Evolutionary conservation across 1,140 invertebrate species (phyloP).

Genomic region (Philotrypesis tridentata): DNA sequence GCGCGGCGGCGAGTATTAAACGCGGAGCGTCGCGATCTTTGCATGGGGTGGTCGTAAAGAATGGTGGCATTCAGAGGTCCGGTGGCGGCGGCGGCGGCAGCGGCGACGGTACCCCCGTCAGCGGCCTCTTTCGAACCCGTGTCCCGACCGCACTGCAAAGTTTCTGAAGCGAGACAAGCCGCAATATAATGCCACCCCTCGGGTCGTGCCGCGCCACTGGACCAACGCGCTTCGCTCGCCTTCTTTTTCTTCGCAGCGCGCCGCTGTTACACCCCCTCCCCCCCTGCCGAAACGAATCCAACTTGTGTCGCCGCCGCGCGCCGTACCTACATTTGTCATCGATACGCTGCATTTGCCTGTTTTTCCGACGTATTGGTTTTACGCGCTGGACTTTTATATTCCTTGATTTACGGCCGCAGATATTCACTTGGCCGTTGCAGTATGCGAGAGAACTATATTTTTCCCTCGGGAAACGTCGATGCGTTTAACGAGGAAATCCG

Average conservation of each 20-base stretch:
- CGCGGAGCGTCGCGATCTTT: constrained; percentile 57
- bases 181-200: constrained; percentile 66
- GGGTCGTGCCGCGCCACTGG: not conserved
- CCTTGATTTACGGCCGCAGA: not conserved
- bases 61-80: constrained; percentile 66
- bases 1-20: not conserved
- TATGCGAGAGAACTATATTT: too few species aligned
- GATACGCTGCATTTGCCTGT: not conserved
- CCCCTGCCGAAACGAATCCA: constrained; percentile 35
- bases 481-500: not conserved
- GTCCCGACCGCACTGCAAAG: constrained; percentile 65
- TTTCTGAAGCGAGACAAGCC: constrained; percentile 69
- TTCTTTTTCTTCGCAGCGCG: constrained; percentile 15
- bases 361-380: not conserved
- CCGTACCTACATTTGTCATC: constrained; percentile 37
- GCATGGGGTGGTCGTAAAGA: constrained; percentile 63
- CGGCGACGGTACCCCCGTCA: constrained; percentile 51
- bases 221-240: not conserved
- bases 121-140: constrained; percentile 48
- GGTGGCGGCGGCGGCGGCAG: too few species aligned
- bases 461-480: too few species aligned
- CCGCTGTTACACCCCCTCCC: not conserved
- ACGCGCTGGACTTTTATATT: constrained; percentile 1
- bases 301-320: constrained; percentile 34
- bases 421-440: too few species aligned